These are phyloP conservation scores for Eilema depressum DNA, from an alignment of 2,888 invertebrate genomes.

Conservation along the genomic window DNA sequence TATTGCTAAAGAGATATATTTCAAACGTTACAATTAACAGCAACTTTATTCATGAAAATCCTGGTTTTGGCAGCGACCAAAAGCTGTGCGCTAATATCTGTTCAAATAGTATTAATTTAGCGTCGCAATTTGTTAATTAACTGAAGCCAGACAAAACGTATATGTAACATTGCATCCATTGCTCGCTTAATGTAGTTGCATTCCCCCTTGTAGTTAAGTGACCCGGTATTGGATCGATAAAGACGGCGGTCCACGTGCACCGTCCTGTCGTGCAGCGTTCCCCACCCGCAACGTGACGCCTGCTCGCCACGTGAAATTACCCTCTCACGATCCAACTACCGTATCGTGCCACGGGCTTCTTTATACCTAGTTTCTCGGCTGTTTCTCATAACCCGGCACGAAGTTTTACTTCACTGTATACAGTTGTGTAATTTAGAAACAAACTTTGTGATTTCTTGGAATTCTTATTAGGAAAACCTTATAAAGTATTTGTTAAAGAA, in stretches of 20 bases:
- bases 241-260: slow-evolving; percentile 61
- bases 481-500: neutral
- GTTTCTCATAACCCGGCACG: slow-evolving; percentile 19
- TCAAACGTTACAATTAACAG: neutral
- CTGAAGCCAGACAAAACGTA: slow-evolving; percentile 16
- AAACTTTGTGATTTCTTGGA: neutral
- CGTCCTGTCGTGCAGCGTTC: slow-evolving; percentile 44
- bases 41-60: neutral
- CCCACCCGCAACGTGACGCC: slow-evolving; percentile 57
- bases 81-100: slow-evolving; percentile 4
- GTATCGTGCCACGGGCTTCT: slow-evolving; percentile 46
- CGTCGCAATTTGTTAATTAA: slow-evolving; percentile 35
- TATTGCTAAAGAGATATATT: neutral
- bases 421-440: slow-evolving; percentile 3
- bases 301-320: slow-evolving; percentile 55
- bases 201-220: slow-evolving; percentile 33
- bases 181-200: slow-evolving; percentile 15
- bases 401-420: slow-evolving; percentile 7
- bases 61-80: slow-evolving; percentile 11
- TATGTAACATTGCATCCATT: slow-evolving; percentile 1
- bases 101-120: slow-evolving; percentile 36
- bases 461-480: slow-evolving; percentile 7
- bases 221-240: slow-evolving; percentile 52
- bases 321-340: slow-evolving; percentile 49
- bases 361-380: slow-evolving; percentile 41